Conservation (phyloP, 2,797 vertebrate genomes). For the Spinus olivaceus region DNA sequence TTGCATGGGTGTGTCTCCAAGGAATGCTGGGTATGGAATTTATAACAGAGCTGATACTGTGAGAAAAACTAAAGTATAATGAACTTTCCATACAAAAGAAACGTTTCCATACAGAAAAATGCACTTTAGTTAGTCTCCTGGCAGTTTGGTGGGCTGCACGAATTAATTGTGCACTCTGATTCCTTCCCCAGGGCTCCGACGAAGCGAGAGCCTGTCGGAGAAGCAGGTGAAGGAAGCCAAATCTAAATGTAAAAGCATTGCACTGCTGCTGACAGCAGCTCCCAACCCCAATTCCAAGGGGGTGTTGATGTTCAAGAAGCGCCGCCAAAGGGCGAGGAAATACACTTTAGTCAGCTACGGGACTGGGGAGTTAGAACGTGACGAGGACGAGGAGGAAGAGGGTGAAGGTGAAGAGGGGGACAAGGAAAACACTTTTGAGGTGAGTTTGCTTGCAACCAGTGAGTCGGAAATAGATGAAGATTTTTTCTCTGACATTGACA, state of each 20-base stretch:
- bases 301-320: conserved; percentile 98
- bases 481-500: conserved; percentile 79
- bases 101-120: background rate
- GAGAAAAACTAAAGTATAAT: background rate
- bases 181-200: conserved; percentile 83
- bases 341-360: conserved; percentile 98
- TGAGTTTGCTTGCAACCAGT: conserved; percentile 81
- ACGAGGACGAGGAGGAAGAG: conserved; percentile 77
- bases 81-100: background rate
- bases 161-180: background rate
- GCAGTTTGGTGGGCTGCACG: background rate
- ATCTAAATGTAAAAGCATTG: conserved; percentile 99
- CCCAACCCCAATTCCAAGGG: conserved; percentile 95
- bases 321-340: conserved; percentile 91
- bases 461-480: conserved; percentile 86
- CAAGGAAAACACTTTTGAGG: conserved; percentile 79
- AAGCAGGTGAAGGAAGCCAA: conserved; percentile 98
- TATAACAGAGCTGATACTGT: background rate
- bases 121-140: background rate
- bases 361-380: conserved; percentile 87
- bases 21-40: conserved; percentile 1
- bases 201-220: conserved; percentile 94
- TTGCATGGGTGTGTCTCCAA: background rate
- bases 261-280: conserved; percentile 89
- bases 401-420: conserved; percentile 76